Base-by-base conservation (phyloP, 2,113 vertebrate genomes). In the Cyprinodon tularosa region DNA sequence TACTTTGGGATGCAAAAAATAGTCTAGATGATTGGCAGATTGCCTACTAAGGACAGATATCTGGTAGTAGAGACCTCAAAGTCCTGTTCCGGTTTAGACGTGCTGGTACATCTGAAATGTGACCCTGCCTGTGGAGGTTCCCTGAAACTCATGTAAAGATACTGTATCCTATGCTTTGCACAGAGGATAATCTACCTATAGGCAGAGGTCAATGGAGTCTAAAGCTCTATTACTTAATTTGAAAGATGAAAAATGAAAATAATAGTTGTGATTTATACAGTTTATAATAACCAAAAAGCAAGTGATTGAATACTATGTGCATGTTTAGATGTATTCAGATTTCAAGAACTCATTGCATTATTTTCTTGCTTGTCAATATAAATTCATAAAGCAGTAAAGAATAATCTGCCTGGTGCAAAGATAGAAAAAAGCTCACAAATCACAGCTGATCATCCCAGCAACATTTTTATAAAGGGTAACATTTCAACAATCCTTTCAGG, bases 101-200 rank as follows among this genome's bases (percentile, higher is more conserved):
- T 37, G 13, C 62, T 37, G 62, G 15, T 68, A 72, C 64, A 14
- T 47, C 1, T 83, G 81, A 82, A 90, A 85, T 71, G 60, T n/a
- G 68, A 86, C 69, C 64, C 72, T 50, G 47, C 59, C 9, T 65
- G 62, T 6, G 22, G 53, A 70, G 47, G 17, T 57, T 61, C 70
- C 37, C 53, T 74, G 50, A 76, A 66, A 69, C 69, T 39, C 71
- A 71, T 78, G 74, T 47, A 88, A 68, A 65, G 62, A 50, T 44
- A 76, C 10, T 22, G 47, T n/a, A 68, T 59, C 69, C 29, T 73
- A 39, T 68, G 29, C 44, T 66, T 75, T 44, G 75, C 44, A 39
- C 66, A 71, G 59, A 71, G 17, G 59, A 62, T 15, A 59, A 39
- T 73, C 13, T 38, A 3, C 62, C 72, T 57, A 36, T 22, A 65